These are phyloP conservation scores for Onthophagus taurus DNA, from an alignment of 1,140 invertebrate genomes.

Conservation along the genomic window DNA sequence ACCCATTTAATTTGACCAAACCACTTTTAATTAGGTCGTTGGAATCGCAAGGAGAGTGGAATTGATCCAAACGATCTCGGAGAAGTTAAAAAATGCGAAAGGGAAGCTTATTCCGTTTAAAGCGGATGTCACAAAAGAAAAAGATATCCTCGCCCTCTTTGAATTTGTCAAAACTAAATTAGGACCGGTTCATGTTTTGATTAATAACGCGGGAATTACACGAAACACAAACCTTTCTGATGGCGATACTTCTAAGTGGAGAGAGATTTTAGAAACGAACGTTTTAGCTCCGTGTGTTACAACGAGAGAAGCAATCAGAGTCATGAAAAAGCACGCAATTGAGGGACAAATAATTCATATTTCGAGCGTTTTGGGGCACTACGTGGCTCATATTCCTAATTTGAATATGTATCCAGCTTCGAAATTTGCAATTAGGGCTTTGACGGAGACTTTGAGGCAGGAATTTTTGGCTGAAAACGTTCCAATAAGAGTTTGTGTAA, in stretches of 20 bases:
- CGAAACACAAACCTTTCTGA: slow-evolving; percentile 19
- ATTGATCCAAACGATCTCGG: slow-evolving; percentile 39
- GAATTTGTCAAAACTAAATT: slow-evolving; percentile 47
- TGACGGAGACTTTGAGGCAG: slow-evolving; percentile 9
- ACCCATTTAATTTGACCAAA: too few relatives aligned
- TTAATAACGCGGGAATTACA: slow-evolving; percentile 62
- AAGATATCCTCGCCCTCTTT: slow-evolving; percentile 55
- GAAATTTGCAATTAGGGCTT: slow-evolving; percentile 6
- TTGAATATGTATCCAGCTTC: slow-evolving; percentile 8
- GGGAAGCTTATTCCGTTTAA: slow-evolving; percentile 41
- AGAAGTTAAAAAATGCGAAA: slow-evolving; percentile 14
- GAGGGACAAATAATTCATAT: slow-evolving; percentile 9
- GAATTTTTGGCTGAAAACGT: slow-evolving; percentile 2
- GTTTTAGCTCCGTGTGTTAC: slow-evolving; percentile 44
- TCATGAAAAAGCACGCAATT: neutral
- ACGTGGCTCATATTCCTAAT: slow-evolving; percentile 5
- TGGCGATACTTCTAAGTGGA: slow-evolving; percentile 30
- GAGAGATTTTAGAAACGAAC: slow-evolving; percentile 43
- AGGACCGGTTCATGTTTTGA: slow-evolving; percentile 55
- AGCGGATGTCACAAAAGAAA: slow-evolving; percentile 56
- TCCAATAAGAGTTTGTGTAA: slow-evolving; percentile 23
- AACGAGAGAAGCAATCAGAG: slow-evolving; percentile 35
- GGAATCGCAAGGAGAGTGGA: slow-evolving; percentile 55
- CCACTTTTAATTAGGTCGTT: slow-evolving; percentile 51
- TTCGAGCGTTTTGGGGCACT: slow-evolving; percentile 5